Evolutionary conservation across 1,140 invertebrate species (phyloP), one percentile per base, ranked within the genome.

Genomic region (Gryllus bimaculatus): DNA sequence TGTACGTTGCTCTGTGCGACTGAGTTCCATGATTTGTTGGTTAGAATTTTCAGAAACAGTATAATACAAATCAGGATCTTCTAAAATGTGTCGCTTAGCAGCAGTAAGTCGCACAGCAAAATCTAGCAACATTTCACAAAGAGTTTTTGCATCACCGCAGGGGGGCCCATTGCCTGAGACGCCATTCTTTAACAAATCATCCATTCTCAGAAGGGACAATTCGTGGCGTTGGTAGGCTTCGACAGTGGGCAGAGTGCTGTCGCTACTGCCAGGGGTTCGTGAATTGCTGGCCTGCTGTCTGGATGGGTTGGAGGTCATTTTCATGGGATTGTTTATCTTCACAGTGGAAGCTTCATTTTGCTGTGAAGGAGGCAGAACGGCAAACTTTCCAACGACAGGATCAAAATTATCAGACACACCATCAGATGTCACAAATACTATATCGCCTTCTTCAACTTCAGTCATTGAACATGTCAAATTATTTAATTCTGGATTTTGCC

Each of bases 341-440:
- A 77, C n/a, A 77, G 20, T 77, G 0, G 48, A n/a, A 48, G 47
- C 48, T 12, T 77, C 76, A 66, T 66, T 66, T 18, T 66, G 54
- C 18, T 13, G 18, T 54, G 76, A 77, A 10, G 76, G 83, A 7
- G 86, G 85, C 79, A 88, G 89, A 20, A 93, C 87, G n/a, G 94
- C 94, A 85, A 97, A 95, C 86, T 96, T 96, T 8, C 95, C 96
- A 79, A 97, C 80, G 74, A 97, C 95, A 4, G 96, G 96, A 87
- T 97, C 96, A 85, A 97, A 96, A 84, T 97, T 97, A 84, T 97
- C 96, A 13, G 94, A 95, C 47, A 97, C 91, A n/a, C 96, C 96
- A 85, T 97, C 96, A 20, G 93, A 95, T 2, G 95, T 96, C 15
- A 98, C 88, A 84, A 96, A 95, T 49, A 98, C 93, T 81, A 97